Evolutionary conservation across 2,797 vertebrate genomes (phyloP), one percentile per base, ranked within the genome.

Genomic region (Propithecus deckenii): DNA sequence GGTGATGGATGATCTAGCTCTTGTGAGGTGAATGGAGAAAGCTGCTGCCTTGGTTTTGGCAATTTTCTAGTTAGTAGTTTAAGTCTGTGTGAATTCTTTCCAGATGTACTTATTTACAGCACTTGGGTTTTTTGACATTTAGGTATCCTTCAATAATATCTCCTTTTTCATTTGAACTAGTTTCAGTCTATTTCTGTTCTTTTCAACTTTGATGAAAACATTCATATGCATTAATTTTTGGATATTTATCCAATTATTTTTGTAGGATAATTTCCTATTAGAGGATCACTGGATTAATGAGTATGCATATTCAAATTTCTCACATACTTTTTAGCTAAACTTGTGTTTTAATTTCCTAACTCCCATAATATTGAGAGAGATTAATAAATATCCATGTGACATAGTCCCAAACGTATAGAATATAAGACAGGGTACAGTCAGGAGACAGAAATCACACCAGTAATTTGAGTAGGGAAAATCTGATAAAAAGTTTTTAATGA

Each of bases 191-290:
- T 88, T 95, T 75, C n/a, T 94, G 12, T 86, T 92, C 13, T 80
- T 87, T 86, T 75, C 23, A 95, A 43, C 7, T 89, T 80, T 38
- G 20, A 87, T 67, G 38, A 95, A 97, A 95, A 87, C n/a, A 74
- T 75, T 89, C 18, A 48, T 88, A 46, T 35, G 38, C 23, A 52
- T 79, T 93, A 89, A 79, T 63, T 76, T 92, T 79, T 65, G 63
- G 38, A 22, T 5, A 69, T 9, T 87, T 79, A 59, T 13, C 43
- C 30, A 85, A 28, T 81, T 81, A 57, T 79, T 88, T 89, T 85
- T 94, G 30, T 83, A 23, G 15, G 17, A 67, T 59, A 84, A 80
- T 71, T 86, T 92, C 15, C 41, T 84, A 1, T 86, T 95, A 59
- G 7, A 71, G 11, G 35, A 67, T 91, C 59, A 80, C 11, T 79